These are phyloP conservation scores for Notamacropus eugenii DNA, from an alignment of 2,797 vertebrate genomes.

Conservation along the genomic window DNA sequence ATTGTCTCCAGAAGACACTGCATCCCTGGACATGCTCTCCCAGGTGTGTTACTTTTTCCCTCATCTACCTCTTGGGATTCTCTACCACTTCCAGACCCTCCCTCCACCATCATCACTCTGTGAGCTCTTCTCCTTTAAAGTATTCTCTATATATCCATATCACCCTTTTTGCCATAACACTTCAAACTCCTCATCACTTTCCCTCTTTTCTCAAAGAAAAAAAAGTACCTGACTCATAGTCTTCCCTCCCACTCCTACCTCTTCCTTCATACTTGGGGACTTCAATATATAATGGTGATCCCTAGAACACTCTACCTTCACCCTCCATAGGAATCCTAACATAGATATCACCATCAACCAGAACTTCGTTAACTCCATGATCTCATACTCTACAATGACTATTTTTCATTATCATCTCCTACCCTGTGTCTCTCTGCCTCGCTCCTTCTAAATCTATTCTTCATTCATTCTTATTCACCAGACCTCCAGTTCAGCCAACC, in stretches of 20 bases:
- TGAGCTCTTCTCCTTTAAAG: not conserved
- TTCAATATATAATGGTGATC: not conserved
- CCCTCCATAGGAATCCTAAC: not conserved
- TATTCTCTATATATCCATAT: not conserved
- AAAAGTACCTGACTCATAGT: not conserved
- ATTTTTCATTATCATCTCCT: not conserved
- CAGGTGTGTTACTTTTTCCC: not conserved
- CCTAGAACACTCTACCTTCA: not conserved
- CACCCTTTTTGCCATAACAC: not conserved
- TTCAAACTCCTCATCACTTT: not conserved
- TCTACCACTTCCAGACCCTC: not conserved
- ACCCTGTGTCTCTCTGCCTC: not conserved
- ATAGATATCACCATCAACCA: not conserved
- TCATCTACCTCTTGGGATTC: not conserved
- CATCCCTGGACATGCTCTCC: not conserved
- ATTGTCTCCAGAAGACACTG: not conserved
- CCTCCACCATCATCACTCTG: not conserved
- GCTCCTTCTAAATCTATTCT: too few species aligned
- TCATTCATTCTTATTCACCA: too few species aligned
- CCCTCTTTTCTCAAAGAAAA: not conserved
- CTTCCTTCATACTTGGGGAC: not conserved
- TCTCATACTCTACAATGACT: not conserved
- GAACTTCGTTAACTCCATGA: not conserved
- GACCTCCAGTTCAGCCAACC: not conserved
- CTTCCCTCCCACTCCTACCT: not conserved